Evolutionary conservation across 2,113 vertebrate genomes (phyloP).

Genomic region (Peucedramus taeniatus): DNA sequence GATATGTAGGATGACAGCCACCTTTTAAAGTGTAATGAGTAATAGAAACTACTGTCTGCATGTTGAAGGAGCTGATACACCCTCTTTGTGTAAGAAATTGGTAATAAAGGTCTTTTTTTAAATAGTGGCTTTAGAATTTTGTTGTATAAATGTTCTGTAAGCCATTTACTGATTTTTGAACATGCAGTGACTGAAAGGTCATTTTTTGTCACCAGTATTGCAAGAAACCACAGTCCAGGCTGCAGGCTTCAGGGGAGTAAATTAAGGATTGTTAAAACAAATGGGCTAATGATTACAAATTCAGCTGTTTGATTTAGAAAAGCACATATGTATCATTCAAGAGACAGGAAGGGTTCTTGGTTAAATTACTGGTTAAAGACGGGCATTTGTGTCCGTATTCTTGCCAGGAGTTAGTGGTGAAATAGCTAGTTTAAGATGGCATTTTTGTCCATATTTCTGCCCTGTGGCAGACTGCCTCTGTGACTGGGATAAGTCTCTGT

Average conservation of each 20-base stretch:
- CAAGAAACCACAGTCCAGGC: background rate
- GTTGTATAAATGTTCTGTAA: background rate
- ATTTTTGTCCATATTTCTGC: background rate
- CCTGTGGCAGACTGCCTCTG: background rate
- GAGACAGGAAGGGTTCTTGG: background rate
- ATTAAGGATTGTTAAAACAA: background rate
- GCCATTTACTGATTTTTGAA: background rate
- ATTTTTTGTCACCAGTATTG: background rate
- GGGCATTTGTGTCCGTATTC: background rate
- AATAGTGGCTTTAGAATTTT: background rate
- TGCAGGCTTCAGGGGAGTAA: background rate
- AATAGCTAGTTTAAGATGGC: background rate
- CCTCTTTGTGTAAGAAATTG: background rate
- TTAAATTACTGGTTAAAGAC: background rate
- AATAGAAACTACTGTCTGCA: background rate
- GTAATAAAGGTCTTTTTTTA: background rate
- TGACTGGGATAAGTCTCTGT: background rate
- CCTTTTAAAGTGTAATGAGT: background rate
- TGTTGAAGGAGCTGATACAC: background rate
- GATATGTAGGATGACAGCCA: background rate
- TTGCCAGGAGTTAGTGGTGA: background rate
- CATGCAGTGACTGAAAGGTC: background rate
- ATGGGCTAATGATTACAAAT: background rate
- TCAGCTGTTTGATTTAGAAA: background rate
- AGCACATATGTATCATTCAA: background rate